phyloP scores from a whole-genome alignment of 2,797 vertebrate genomes.

The Philypnodon macrostomus region DNA sequence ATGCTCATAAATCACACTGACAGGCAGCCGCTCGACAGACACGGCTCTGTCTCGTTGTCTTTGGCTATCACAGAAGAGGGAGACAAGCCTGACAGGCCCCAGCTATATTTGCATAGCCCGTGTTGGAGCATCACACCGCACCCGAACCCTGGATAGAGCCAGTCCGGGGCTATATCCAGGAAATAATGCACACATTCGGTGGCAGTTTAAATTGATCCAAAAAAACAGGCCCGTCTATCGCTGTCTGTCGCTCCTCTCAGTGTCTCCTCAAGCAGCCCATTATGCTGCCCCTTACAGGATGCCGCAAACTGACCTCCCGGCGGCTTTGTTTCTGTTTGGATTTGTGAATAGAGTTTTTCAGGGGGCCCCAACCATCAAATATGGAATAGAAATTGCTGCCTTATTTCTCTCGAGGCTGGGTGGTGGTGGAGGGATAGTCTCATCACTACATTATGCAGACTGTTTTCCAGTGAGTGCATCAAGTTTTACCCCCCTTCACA shows the following conservation, averaged over 20 bases:
- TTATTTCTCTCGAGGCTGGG: conserved; percentile 93
- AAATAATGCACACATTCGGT: conserved; percentile 83
- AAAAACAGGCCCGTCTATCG: conserved; percentile 45
- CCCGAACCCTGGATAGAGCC: conserved; percentile 31
- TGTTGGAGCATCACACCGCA: conserved; percentile 49
- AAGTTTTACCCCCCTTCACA: conserved; percentile 77
- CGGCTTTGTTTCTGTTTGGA: conserved; percentile 99
- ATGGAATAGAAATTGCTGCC: conserved; percentile 98
- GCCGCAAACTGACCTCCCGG: conserved; percentile 88
- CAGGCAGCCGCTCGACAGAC: conserved; percentile 76
- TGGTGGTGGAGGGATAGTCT: conserved; percentile 35
- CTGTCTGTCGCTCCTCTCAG: conserved; percentile 49
- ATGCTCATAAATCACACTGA: conserved; percentile 96
- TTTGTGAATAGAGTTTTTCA: conserved; percentile 98
- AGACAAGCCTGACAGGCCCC: conserved; percentile 36
- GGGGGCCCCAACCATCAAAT: conserved; percentile 90
- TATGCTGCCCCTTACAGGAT: conserved; percentile 91
- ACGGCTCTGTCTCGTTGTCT: conserved; percentile 35
- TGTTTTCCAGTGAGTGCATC: conserved; percentile 99
- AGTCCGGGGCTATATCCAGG: conserved; percentile 77
- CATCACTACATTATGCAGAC: conserved; percentile 94
- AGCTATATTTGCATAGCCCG: conserved; percentile 32
- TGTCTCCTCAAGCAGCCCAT: conserved; percentile 88
- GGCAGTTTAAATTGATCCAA: conserved; percentile 92
- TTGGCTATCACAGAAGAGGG: conserved; percentile 32